Evolutionary conservation across 2,113 vertebrate genomes (phyloP).

Genomic region (Cisticola juncidis): DNA sequence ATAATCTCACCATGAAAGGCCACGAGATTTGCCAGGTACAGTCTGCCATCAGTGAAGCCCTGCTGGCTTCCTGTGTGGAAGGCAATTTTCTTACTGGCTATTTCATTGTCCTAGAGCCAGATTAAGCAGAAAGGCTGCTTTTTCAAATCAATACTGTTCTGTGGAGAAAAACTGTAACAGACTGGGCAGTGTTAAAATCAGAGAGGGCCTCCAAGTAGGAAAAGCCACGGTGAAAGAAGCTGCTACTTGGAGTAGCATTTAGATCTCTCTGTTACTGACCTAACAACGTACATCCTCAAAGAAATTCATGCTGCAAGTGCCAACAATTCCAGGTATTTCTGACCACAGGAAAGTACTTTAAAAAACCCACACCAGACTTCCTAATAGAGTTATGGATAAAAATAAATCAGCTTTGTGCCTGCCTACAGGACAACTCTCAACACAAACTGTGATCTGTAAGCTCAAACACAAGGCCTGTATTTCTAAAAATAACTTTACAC

Average conservation of each 20-base stretch:
- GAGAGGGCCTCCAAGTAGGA: background rate
- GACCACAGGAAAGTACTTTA: background rate
- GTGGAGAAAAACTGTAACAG: background rate
- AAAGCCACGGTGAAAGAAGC: background rate
- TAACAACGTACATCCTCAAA: background rate
- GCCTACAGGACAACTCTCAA: background rate
- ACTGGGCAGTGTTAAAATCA: background rate
- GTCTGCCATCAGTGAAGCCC: background rate
- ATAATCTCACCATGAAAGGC: accelerated
- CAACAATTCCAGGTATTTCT: conserved; percentile 35
- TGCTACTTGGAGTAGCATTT: background rate
- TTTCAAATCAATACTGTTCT: background rate
- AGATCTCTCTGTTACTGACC: background rate
- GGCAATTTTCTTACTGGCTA: background rate
- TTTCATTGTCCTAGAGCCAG: background rate
- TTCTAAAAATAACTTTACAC: background rate
- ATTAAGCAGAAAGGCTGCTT: background rate
- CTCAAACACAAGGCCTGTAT: background rate
- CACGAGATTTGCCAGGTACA: background rate
- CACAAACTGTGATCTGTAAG: background rate
- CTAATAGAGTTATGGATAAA: background rate
- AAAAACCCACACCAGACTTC: background rate
- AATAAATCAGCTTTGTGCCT: background rate
- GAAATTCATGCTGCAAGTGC: background rate
- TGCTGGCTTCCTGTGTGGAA: background rate